phyloP scores from a whole-genome alignment of 2,113 vertebrate species.

The Hippoglossus stenolepis region DNA sequence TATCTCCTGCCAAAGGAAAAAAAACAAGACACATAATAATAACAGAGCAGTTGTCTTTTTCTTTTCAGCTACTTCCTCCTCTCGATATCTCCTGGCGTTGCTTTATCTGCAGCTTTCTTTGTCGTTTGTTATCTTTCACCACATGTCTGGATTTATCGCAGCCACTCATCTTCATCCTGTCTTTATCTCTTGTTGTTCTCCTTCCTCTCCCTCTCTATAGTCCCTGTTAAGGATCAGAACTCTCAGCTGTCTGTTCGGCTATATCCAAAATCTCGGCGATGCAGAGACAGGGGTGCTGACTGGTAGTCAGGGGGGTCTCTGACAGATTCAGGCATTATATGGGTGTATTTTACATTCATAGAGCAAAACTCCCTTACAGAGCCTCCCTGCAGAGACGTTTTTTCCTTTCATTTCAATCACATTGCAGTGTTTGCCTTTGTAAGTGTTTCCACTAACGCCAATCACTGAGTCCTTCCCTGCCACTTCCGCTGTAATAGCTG shows the following conservation, averaged over 20 bases:
- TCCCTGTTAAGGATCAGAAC: slow-evolving; percentile 45
- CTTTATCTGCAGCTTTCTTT: slow-evolving; percentile 5
- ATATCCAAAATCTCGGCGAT: slow-evolving; percentile 18
- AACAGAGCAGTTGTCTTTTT: slow-evolving; percentile 17
- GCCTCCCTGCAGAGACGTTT: background rate
- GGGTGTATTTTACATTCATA: background rate
- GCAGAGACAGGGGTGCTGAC: slow-evolving; percentile 4
- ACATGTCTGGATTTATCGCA: slow-evolving; percentile 24
- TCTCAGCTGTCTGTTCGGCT: slow-evolving; percentile 33
- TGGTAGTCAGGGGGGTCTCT: background rate
- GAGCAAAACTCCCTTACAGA: background rate
- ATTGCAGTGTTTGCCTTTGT: slow-evolving; percentile 10
- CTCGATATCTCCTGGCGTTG: background rate
- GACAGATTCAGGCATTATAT: background rate
- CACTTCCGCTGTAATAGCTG: slow-evolving; percentile 6
- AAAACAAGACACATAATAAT: background rate
- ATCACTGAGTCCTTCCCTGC: slow-evolving; percentile 7
- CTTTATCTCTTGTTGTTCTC: slow-evolving; percentile 14
- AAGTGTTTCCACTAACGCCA: slow-evolving; percentile 21
- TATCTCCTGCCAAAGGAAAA: slow-evolving; percentile 30
- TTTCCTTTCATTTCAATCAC: slow-evolving; percentile 6
- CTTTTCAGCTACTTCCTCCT: slow-evolving; percentile 8
- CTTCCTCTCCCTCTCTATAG: background rate
- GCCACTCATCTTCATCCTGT: slow-evolving; percentile 26
- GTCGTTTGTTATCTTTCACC: slow-evolving; percentile 16